A percentile compares a stretch with the other conserved stretches of the same genome.
Evolutionary conservation across 2,888 invertebrate genomes (phyloP).

Genomic region (Drosophila limbata): DNA sequence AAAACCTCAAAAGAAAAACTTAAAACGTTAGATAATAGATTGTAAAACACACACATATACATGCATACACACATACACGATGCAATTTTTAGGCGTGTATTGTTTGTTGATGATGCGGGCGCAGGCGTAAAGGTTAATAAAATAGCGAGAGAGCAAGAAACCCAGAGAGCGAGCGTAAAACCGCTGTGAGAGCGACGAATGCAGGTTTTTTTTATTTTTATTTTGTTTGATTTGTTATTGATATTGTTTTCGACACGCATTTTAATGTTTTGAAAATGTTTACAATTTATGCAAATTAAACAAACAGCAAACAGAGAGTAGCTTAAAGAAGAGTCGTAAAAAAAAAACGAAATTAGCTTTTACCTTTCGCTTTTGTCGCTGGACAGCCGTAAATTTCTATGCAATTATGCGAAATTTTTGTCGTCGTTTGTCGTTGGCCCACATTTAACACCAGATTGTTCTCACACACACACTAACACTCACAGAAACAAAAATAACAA

Average conservation of each 20-base stretch:
- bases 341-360: conserved; percentile 43
- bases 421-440: conserved; percentile 36
- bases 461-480: conserved; percentile 10
- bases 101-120: conserved; percentile 40
- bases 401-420: conserved; percentile 56
- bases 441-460: conserved; percentile 43
- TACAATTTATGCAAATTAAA: conserved; percentile 50
- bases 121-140: conserved; percentile 32
- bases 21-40: conserved; percentile 50
- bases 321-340: conserved; percentile 16
- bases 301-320: conserved; percentile 3
- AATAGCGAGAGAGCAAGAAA: conserved; percentile 9
- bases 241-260: conserved; percentile 32
- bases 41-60: conserved; percentile 5
- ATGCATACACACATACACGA: background rate
- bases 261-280: conserved; percentile 25
- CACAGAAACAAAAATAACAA: conserved; percentile 2
- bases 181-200: conserved; percentile 5
- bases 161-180: background rate
- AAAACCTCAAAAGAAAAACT: conserved; percentile 16
- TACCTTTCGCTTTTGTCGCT: conserved; percentile 58
- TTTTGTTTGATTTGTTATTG: conserved; percentile 42
- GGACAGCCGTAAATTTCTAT: conserved; percentile 47
- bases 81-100: conserved; percentile 45
- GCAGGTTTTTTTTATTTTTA: conserved; percentile 9